A percentile compares a stretch with the other conserved stretches of the same genome.
Evolutionary conservation across 23 tunicate species (phyloP).

Genomic region (Trididemnum miniatum): DNA sequence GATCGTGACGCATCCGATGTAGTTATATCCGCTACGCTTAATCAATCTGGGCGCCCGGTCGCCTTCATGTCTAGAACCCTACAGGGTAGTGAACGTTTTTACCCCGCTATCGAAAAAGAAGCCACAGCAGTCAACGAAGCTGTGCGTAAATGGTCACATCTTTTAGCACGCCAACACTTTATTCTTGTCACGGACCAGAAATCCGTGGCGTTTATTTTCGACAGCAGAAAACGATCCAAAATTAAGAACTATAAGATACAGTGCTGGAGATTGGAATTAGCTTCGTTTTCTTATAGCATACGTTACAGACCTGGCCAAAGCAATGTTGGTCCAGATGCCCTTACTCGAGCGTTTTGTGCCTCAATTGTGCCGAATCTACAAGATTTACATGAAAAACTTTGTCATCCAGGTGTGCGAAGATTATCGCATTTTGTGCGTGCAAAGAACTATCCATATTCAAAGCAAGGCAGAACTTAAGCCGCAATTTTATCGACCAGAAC

Average conservation of each 20-base stretch:
- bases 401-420: conserved; percentile 25
- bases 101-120: conserved; percentile 41
- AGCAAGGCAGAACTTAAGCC: conserved; percentile 9
- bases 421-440: conserved; percentile 14
- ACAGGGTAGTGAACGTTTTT: background rate
- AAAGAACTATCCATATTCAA: background rate
- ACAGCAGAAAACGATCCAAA: background rate
- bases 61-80: conserved; percentile 22
- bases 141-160: conserved; percentile 29
- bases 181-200: conserved; percentile 30
- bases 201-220: conserved; percentile 43
- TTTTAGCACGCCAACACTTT: conserved; percentile 24
- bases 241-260: conserved; percentile 39
- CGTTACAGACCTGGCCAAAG: background rate
- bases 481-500: background rate
- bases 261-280: conserved; percentile 41
- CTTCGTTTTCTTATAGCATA: conserved; percentile 15
- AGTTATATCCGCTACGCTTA: conserved; percentile 23
- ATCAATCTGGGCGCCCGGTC: conserved; percentile 32
- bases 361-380: background rate
- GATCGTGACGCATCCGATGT: conserved; percentile 50
- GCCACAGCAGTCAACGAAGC: conserved; percentile 43
- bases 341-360: conserved; percentile 33
- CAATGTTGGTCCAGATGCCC: conserved; percentile 21
- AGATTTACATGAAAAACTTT: conserved; percentile 7